Base-by-base conservation (phyloP, 1,140 invertebrate species). In the Drosophila baimaii region DNA sequence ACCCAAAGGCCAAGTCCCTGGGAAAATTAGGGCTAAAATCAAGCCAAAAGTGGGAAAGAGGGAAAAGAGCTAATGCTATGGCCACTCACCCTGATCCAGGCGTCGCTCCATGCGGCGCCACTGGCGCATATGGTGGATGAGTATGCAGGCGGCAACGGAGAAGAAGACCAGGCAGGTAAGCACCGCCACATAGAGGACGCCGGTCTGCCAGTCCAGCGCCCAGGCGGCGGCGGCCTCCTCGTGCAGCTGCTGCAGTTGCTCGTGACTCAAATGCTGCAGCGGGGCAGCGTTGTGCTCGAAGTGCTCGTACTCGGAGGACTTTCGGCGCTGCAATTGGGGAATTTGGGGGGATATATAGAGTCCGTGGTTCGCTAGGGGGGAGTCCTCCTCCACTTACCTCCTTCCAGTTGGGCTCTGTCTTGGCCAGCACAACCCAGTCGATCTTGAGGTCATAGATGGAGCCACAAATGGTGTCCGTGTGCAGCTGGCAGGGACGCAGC, bases 141-240 rank as follows among this genome's bases (percentile, higher is more conserved):
- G 94, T 69, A 95, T 95, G 71, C 94, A 93, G 64, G 94, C 94
- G 65, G 94, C 94, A 35, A 94, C 93, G 39, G 94, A 89, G 86
- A 95, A 95, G 92, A 95, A 95, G 62, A 95, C 78, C 27, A 95
- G 92, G 88, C 94, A 95, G 39, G 94, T 93, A 65, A 93, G 93
- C 6, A 95, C 93, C 17, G 94, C 94, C 21, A 94, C 91, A 5
- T 94, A 93, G 66, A 95, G 81, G 2, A 94, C 93, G 5, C 93
- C 92, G 1, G 94, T 94, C 74, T 95, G 94, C 95, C 94, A 95
- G 80, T 95, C 90, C 41, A 90, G 61, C 1, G 77, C 77, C 71
- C 90, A 51, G 15, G 76, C 72, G 17, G 82, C 82, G 21, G 82
- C 82, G 1, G 83, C 83, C 66, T 90, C 90, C 65, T 91, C 83